Conservation (phyloP, 2,888 invertebrate genomes). For the Calliscelio sp. region DNA sequence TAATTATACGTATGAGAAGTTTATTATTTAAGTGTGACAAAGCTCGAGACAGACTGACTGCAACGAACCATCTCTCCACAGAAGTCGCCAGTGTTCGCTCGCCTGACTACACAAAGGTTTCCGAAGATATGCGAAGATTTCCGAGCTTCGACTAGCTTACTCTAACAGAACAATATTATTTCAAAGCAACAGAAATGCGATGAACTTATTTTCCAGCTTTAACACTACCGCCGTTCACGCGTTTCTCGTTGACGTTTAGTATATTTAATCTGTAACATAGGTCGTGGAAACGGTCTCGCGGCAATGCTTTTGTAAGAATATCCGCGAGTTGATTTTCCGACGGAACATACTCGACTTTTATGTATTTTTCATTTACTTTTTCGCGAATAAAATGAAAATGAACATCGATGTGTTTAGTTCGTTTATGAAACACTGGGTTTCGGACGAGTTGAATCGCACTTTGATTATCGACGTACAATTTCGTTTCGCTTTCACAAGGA, state of each 20-base stretch:
- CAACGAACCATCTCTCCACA: not conserved
- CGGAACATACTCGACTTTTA: slow-evolving; percentile 37
- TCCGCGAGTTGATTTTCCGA: slow-evolving; percentile 41
- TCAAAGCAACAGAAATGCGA: slow-evolving; percentile 20
- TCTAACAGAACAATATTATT: not conserved
- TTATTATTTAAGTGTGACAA: no score
- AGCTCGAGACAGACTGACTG: not conserved
- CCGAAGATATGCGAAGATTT: no score
- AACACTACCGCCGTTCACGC: slow-evolving; percentile 64
- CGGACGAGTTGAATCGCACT: slow-evolving; percentile 42
- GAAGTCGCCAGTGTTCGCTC: no score
- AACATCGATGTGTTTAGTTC: slow-evolving; percentile 53
- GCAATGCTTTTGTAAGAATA: slow-evolving; percentile 39
- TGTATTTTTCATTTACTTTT: slow-evolving; percentile 15
- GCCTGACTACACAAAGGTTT: not conserved
- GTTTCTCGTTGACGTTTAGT: slow-evolving; percentile 31
- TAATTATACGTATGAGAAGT: no score
- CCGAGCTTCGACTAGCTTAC: not conserved
- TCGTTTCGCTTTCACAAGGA: slow-evolving; percentile 16
- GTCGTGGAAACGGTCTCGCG: slow-evolving; percentile 39
- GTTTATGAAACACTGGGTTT: slow-evolving; percentile 50
- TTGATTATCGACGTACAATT: slow-evolving; percentile 52
- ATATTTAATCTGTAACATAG: slow-evolving; percentile 53
- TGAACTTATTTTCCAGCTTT: slow-evolving; percentile 25
- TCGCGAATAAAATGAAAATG: slow-evolving; percentile 51